Evolutionary conservation across 2,888 invertebrate species (phyloP).

Genomic region (Eupeodes luniger): DNA sequence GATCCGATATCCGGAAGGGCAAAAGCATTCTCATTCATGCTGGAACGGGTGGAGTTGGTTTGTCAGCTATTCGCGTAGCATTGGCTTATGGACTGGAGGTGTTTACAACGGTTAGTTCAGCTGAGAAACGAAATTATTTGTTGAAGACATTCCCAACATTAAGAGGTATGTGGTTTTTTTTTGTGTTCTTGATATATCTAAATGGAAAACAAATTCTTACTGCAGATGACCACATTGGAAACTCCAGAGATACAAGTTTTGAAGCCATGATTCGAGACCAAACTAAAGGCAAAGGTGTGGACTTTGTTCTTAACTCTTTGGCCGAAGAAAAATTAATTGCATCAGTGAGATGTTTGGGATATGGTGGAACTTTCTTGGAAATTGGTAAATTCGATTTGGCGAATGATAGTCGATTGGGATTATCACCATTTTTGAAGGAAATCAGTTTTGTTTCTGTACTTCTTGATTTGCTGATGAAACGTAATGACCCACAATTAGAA

Average conservation of each 20-base stretch:
- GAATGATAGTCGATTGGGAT: slow-evolving; percentile 87
- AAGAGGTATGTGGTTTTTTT: slow-evolving; percentile 84
- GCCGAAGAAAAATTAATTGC: slow-evolving; percentile 95
- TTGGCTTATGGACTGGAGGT: slow-evolving; percentile 87
- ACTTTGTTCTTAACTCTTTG: slow-evolving; percentile 95
- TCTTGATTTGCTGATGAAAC: slow-evolving; percentile 85
- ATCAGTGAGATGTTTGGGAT: slow-evolving; percentile 87
- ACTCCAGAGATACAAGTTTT: slow-evolving; percentile 94
- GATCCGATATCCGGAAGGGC: slow-evolving; percentile 81
- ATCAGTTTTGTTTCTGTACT: slow-evolving; percentile 91
- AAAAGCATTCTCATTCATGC: slow-evolving; percentile 85
- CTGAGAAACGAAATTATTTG: slow-evolving; percentile 87
- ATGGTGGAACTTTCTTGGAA: slow-evolving; percentile 90
- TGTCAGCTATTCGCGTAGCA: slow-evolving; percentile 90
- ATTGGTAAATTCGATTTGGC: slow-evolving; percentile 94
- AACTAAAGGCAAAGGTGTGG: slow-evolving; percentile 95
- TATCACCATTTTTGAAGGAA: slow-evolving; percentile 89
- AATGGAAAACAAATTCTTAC: background rate
- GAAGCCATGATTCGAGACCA: slow-evolving; percentile 92
- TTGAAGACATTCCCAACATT: slow-evolving; percentile 85
- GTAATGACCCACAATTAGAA: background rate
- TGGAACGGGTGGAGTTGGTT: slow-evolving; percentile 90
- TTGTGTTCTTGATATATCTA: too few species aligned
- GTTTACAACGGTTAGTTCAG: slow-evolving; percentile 89
- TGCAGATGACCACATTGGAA: slow-evolving; percentile 89